Conservation (phyloP, 2,797 vertebrate genomes). For the Buphagus erythrorhynchus region DNA sequence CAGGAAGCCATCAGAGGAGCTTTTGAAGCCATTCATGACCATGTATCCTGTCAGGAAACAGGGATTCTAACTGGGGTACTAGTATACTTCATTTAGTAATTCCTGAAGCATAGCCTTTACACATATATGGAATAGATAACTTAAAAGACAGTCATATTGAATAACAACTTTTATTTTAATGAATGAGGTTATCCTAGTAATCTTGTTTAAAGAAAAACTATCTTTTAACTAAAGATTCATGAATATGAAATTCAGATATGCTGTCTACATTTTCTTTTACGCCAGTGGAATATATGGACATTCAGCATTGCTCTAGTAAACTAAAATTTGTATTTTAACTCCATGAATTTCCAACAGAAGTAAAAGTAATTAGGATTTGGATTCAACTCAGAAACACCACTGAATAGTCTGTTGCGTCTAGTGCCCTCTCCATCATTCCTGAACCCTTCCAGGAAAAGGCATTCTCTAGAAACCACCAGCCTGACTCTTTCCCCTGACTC, state of each 20-base stretch:
- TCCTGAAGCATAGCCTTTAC: background rate
- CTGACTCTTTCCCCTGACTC: background rate
- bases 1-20: background rate
- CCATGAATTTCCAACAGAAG: background rate
- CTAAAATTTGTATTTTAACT: background rate
- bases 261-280: background rate
- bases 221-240: background rate
- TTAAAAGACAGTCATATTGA: background rate
- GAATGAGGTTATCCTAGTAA: background rate
- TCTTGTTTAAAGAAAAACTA: background rate
- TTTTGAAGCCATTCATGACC: background rate
- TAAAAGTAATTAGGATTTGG: background rate
- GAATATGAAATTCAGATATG: background rate
- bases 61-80: background rate
- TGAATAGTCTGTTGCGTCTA: background rate
- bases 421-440: background rate
- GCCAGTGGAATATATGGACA: background rate
- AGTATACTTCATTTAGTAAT: background rate
- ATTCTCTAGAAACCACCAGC: background rate
- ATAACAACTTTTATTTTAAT: background rate
- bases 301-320: background rate
- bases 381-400: background rate
- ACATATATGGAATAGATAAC: background rate
- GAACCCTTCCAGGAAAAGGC: background rate
- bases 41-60: background rate